Percentiles rank a stretch among this genome's conserved stretches.
phyloP scores from a whole-genome alignment of 92 coral and sea anemone genomes.

The Nematostella vectensis region DNA sequence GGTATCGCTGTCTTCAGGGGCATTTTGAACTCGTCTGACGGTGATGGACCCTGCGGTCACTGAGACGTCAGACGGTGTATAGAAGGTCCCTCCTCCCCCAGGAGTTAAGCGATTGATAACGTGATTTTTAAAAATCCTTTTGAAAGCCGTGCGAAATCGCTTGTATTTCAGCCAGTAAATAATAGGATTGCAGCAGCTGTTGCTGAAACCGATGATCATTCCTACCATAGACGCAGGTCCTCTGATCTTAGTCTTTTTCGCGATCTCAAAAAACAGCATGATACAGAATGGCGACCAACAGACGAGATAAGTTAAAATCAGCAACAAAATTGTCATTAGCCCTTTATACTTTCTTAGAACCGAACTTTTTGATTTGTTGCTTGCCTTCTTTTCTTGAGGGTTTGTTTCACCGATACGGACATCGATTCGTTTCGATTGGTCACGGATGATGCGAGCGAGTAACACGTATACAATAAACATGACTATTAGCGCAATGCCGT shows the following conservation, averaged over 20 bases:
- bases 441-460: slow-evolving; percentile 42
- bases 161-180: slow-evolving; percentile 67
- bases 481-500: slow-evolving; percentile 59
- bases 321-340: slow-evolving; percentile 38
- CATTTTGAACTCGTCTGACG: too few relatives aligned
- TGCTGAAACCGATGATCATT: slow-evolving; percentile 62
- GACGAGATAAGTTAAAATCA: slow-evolving; percentile 46
- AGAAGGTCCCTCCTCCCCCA: background rate
- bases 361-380: background rate
- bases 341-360: slow-evolving; percentile 47
- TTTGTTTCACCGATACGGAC: background rate
- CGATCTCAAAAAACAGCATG: slow-evolving; percentile 60
- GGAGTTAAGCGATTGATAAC: background rate
- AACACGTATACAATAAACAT: slow-evolving; percentile 58
- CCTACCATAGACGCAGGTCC: slow-evolving; percentile 44
- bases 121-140: background rate
- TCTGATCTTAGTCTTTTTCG: slow-evolving; percentile 36
- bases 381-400: background rate
- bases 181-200: slow-evolving; percentile 77
- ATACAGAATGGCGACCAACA: slow-evolving; percentile 90
- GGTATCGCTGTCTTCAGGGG: too few relatives aligned
- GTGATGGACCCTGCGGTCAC: too few relatives aligned
- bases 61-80: background rate
- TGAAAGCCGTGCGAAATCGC: slow-evolving; percentile 38
- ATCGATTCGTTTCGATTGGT: slow-evolving; percentile 23